Evolutionary conservation across 1,140 invertebrate species (phyloP).

Genomic region (Drosophila kurseongensis): DNA sequence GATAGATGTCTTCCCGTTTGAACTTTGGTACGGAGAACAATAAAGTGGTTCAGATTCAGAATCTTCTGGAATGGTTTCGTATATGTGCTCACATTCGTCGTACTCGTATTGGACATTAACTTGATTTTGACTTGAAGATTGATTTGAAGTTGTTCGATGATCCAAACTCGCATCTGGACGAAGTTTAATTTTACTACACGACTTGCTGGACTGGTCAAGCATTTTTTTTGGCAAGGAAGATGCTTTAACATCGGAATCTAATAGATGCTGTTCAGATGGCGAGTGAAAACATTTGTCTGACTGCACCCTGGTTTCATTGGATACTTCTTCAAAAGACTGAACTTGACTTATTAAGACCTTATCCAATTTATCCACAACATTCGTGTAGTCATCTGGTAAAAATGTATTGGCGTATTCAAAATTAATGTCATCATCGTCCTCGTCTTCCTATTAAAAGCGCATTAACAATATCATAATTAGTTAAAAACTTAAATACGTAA

Average conservation of each 20-base stretch:
- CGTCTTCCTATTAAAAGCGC: conserved; percentile 39
- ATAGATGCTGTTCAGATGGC: background rate
- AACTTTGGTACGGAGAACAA: conserved; percentile 88
- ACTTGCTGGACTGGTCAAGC: background rate
- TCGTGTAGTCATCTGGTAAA: conserved; percentile 70
- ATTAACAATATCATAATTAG: background rate
- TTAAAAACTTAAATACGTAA: background rate
- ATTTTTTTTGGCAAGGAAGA: conserved; percentile 3
- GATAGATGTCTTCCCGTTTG: conserved; percentile 71
- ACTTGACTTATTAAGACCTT: conserved; percentile 55
- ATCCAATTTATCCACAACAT: conserved; percentile 71
- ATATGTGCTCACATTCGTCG: conserved; percentile 87
- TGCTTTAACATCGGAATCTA: background rate
- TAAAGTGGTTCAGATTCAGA: conserved; percentile 88
- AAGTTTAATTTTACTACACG: background rate
- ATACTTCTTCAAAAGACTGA: conserved; percentile 23
- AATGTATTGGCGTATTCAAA: conserved; percentile 75
- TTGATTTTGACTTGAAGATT: conserved; percentile 13
- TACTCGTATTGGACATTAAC: conserved; percentile 39
- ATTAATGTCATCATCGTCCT: conserved; percentile 72
- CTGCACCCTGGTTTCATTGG: conserved; percentile 5
- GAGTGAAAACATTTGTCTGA: background rate
- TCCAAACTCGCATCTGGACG: background rate
- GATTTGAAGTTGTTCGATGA: conserved; percentile 12
- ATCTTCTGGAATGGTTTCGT: conserved; percentile 89